Base-by-base conservation (phyloP, 2,113 vertebrate genomes). In the Chaenogobius annularis region DNA sequence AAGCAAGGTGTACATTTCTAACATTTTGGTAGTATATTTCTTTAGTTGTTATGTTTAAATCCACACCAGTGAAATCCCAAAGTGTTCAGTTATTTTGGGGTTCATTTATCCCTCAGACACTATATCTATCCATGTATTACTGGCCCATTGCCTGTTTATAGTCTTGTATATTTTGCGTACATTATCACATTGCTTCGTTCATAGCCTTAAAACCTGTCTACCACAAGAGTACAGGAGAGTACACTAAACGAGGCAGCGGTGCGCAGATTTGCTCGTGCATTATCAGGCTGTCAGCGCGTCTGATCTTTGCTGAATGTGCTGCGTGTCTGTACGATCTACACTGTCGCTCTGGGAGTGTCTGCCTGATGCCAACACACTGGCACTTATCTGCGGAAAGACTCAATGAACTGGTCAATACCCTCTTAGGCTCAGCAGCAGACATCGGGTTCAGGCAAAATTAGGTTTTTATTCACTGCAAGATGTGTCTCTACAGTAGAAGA, bases 261-360 rank as follows among this genome's bases (percentile, higher is more conserved):
- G 66, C 22, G 7, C 48, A 17, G 44, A 74, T 77, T 22, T 7
- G 56, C 52, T 35, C 71, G n/a, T 75, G 47, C 58, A 66, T 80
- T 62, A 47, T 75, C 63, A 14, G 68, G 3, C 55, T 73, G 19
- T 81, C 50, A 66, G 70, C 79, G 72, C 74, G 71, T 82, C 66
- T 70, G 26, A 70, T 82, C 75, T 84, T 75, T 76, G 81, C 85
- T 82, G 87, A 85, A 74, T 48, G n/a, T 79, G 40, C 69, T 77
- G 61, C 47, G n/a, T 74, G 72, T 79, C 75, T 74, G 79, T 72
- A 78, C 31, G 48, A 76, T 77, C 70, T 23, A 69, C 72, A 67
- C 65, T 63, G 61, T 40, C 7, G 31, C 14, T 37, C 35, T 52
- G 22, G 12, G 13, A 47, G 3, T 50, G 55, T 70, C 23, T 67